phyloP scores from a whole-genome alignment of 2,888 invertebrate species.

The Archips crataeganus region DNA sequence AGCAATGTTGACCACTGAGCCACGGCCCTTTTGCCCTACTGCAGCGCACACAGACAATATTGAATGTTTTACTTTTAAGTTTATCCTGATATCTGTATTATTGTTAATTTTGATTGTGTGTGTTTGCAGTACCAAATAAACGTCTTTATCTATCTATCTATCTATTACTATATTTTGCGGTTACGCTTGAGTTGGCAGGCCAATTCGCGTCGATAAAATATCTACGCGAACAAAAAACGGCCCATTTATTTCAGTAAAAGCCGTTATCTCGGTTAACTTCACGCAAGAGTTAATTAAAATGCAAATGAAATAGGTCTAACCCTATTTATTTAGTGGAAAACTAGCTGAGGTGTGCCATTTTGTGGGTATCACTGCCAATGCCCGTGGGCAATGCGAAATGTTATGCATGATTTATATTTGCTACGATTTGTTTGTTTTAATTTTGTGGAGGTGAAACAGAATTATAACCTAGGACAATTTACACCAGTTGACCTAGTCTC shows the following conservation, averaged over 20 bases:
- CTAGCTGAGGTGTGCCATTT: not conserved
- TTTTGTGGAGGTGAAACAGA: not conserved
- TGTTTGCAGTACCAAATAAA: too few relatives aligned
- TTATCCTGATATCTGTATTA: too few relatives aligned
- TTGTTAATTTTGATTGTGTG: too few relatives aligned
- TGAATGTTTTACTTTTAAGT: too few relatives aligned
- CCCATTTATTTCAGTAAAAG: not conserved
- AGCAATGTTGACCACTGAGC: too few relatives aligned
- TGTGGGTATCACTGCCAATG: constrained; percentile 1
- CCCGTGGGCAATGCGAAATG: not conserved
- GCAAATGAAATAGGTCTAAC: constrained; percentile 25
- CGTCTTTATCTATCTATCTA: too few relatives aligned
- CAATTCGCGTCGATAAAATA: not conserved
- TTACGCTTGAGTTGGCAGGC: not conserved
- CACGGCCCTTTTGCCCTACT: too few relatives aligned
- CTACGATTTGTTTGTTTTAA: not conserved
- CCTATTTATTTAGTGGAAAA: not conserved
- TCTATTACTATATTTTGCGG: too few relatives aligned
- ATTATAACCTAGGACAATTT: too few relatives aligned
- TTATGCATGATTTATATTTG: not conserved
- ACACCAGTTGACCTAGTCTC: too few relatives aligned
- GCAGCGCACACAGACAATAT: too few relatives aligned
- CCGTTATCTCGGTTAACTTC: not conserved
- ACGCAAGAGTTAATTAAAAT: constrained; percentile 29
- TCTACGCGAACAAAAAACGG: not conserved